Percentiles rank a stretch among this genome's conserved stretches.
These are phyloP conservation scores for Hydractinia symbiolongicarpus DNA, from an alignment of 30 jellyfish, hydroid and myxozoan genomes.

Conservation along the genomic window DNA sequence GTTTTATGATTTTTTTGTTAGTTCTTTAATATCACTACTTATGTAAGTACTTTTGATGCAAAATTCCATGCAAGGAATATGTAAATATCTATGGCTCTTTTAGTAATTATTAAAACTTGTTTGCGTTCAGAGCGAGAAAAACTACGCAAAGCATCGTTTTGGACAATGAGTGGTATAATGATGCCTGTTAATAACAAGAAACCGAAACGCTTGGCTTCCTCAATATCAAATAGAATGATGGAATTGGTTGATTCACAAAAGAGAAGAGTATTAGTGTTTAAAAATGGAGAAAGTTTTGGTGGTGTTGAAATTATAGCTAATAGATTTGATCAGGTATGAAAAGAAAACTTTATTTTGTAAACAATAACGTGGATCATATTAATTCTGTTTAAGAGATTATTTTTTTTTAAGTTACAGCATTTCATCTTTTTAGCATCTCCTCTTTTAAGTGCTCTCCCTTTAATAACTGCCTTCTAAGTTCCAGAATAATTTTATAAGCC, in stretches of 20 bases:
- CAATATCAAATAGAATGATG: slow-evolving; percentile 51
- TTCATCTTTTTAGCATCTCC: not conserved
- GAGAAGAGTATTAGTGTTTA: slow-evolving; percentile 48
- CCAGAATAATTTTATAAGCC: too few species aligned
- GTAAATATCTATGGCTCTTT: too few species aligned
- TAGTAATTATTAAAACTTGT: not conserved
- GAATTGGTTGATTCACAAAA: slow-evolving; percentile 41
- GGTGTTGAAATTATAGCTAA: slow-evolving; percentile 68
- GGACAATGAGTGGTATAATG: slow-evolving; percentile 68
- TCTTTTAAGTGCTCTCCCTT: too few species aligned
- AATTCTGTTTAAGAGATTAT: not conserved
- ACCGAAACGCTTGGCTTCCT: not conserved
- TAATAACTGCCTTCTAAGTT: too few species aligned
- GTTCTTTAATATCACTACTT: too few species aligned
- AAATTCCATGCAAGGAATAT: too few species aligned
- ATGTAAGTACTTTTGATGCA: too few species aligned
- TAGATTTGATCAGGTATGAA: slow-evolving; percentile 54
- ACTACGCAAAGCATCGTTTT: slow-evolving; percentile 40
- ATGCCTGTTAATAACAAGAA: slow-evolving; percentile 34
- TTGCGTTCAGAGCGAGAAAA: slow-evolving; percentile 39
- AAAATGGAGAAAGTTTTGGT: slow-evolving; percentile 63
- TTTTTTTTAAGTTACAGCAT: not conserved
- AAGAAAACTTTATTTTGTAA: not conserved
- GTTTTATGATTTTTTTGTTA: too few species aligned
- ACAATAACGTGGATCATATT: not conserved